Conservation (phyloP, 2,113 vertebrate species). For the Silurus glanis region DNA sequence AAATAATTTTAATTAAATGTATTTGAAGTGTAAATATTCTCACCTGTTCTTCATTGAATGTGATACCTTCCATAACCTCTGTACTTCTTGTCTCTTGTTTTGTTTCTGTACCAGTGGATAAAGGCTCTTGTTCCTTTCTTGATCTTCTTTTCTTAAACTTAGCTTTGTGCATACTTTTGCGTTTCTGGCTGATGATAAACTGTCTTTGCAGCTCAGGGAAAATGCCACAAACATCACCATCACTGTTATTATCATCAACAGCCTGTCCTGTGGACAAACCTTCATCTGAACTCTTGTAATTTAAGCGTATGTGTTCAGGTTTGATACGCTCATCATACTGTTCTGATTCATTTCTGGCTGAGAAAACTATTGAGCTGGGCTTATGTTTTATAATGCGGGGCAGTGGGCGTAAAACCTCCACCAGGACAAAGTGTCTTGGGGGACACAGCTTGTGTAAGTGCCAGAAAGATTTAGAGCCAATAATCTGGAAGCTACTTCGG, state of each 20-base stretch:
- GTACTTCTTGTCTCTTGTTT: background rate
- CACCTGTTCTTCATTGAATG: background rate
- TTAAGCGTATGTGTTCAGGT: background rate
- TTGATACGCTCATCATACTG: background rate
- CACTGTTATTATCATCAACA: background rate
- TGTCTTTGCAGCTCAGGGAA: background rate
- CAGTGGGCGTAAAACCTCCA: background rate
- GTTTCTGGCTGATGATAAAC: constrained; percentile 5
- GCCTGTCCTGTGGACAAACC: background rate
- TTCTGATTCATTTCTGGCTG: background rate
- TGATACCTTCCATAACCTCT: background rate
- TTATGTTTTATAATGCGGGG: constrained; percentile 5
- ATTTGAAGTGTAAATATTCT: background rate
- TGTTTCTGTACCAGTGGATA: background rate
- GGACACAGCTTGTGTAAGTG: background rate
- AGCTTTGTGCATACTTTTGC: background rate
- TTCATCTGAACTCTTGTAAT: background rate
- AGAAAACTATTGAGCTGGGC: constrained; percentile 2
- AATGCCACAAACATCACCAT: background rate
- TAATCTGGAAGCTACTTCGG: background rate
- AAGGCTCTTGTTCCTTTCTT: constrained; percentile 1
- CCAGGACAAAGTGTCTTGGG: background rate
- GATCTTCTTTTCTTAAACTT: background rate
- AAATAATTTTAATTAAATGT: background rate
- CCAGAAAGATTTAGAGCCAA: background rate